Evolutionary conservation across 1,140 invertebrate species (phyloP).

Genomic region (Drosophila pallidifrons): DNA sequence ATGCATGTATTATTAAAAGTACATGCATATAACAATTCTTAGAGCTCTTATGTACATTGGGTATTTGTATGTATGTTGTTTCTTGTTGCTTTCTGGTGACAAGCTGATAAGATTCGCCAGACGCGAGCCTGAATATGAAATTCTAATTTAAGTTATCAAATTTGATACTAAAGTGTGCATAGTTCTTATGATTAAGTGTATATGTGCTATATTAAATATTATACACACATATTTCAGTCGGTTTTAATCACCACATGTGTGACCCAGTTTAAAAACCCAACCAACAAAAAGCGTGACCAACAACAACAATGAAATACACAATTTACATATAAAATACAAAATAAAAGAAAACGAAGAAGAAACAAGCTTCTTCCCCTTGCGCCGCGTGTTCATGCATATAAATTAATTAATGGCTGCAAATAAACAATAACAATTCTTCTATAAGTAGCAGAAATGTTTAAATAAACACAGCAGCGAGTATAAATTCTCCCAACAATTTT

Average conservation of each 20-base stretch:
- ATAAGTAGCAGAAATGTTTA: slow-evolving; percentile 49
- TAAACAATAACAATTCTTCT: slow-evolving; percentile 65
- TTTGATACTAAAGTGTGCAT: slow-evolving; percentile 49
- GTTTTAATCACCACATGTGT: slow-evolving; percentile 80
- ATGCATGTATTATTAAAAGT: slow-evolving; percentile 10
- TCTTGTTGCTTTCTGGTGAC: slow-evolving; percentile 43
- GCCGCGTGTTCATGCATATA: slow-evolving; percentile 59
- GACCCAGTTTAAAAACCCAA: slow-evolving; percentile 64
- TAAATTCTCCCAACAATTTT: slow-evolving; percentile 53
- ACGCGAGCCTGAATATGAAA: slow-evolving; percentile 17
- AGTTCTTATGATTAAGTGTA: slow-evolving; percentile 47
- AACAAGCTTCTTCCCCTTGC: slow-evolving; percentile 10
- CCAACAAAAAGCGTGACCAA: slow-evolving; percentile 54
- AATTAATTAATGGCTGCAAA: slow-evolving; percentile 68
- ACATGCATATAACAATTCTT: slow-evolving; percentile 43
- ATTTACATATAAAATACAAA: slow-evolving; percentile 68
- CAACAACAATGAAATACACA: slow-evolving; percentile 59
- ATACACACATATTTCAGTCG: slow-evolving; percentile 64
- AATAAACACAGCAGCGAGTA: slow-evolving; percentile 38
- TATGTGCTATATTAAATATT: slow-evolving; percentile 42
- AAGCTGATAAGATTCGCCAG: slow-evolving; percentile 65
- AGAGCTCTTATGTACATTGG: slow-evolving; percentile 6
- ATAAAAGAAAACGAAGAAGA: slow-evolving; percentile 1
- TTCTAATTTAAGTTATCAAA: slow-evolving; percentile 63
- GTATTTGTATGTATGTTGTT: not conserved